Evolutionary conservation across 2,113 vertebrate genomes (phyloP).

Genomic region (Aphelocoma coerulescens): DNA sequence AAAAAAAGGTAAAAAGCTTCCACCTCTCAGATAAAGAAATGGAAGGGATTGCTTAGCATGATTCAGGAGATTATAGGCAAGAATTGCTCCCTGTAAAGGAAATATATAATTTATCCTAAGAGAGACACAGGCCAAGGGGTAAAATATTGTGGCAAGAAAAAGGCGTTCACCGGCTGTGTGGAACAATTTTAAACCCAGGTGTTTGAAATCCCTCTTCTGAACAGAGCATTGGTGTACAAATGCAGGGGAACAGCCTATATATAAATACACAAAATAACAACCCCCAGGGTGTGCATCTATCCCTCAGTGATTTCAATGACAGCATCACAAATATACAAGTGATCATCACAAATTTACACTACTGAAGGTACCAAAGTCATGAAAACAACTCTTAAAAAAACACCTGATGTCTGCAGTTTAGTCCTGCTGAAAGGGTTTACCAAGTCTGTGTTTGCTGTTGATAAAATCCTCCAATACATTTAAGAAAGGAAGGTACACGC

Average conservation of each 20-base stretch:
- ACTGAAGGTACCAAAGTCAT: neutral
- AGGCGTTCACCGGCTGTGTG: neutral
- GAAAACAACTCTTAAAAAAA: neutral
- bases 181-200: neutral
- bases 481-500: neutral
- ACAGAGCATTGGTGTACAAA: neutral
- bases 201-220: neutral
- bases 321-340: neutral
- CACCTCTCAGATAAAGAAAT: neutral
- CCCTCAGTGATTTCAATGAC: neutral
- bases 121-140: neutral
- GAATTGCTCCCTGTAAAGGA: neutral
- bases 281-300: accelerated
- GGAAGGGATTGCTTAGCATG: neutral
- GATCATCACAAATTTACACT: neutral
- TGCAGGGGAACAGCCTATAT: neutral
- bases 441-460: neutral
- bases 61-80: neutral
- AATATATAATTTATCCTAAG: neutral
- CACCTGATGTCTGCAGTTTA: neutral
- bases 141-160: neutral
- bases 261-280: neutral
- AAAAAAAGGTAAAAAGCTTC: neutral
- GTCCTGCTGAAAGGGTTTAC: neutral
- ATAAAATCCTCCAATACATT: neutral